Evolutionary conservation across 1,140 invertebrate species (phyloP).

Genomic region (Holcopasites calliopsidis): DNA sequence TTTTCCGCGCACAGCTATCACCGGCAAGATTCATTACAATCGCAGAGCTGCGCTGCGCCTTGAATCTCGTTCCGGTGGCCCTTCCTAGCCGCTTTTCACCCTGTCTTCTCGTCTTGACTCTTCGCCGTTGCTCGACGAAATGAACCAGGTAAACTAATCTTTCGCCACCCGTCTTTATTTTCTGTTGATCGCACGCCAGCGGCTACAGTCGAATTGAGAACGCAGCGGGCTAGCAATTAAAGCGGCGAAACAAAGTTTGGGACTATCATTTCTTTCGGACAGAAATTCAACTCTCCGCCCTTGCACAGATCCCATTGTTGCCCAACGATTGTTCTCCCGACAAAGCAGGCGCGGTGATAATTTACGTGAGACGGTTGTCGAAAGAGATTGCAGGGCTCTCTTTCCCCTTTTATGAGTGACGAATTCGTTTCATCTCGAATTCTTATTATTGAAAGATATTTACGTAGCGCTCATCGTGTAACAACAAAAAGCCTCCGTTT

Average conservation of each 20-base stretch:
- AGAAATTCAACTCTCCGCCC: background rate
- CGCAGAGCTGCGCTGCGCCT: slow-evolving; percentile 50
- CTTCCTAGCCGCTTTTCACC: background rate
- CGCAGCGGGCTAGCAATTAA: background rate
- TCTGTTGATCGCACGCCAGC: background rate
- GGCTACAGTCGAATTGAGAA: background rate
- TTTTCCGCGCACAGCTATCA: background rate
- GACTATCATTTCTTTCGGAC: slow-evolving; percentile 18
- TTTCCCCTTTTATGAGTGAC: too few relatives aligned
- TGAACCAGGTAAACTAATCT: slow-evolving; percentile 30
- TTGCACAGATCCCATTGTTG: background rate
- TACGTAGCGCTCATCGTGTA: too few relatives aligned
- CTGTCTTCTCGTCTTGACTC: background rate
- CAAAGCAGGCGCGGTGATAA: background rate
- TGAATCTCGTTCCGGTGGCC: slow-evolving; percentile 19
- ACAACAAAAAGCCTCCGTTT: too few relatives aligned
- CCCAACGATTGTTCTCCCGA: background rate
- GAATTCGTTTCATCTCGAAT: too few relatives aligned
- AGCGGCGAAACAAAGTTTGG: background rate
- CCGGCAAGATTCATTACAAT: slow-evolving; percentile 54
- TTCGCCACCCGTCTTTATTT: slow-evolving; percentile 25
- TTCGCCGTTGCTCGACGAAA: background rate
- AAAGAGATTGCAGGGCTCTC: too few relatives aligned
- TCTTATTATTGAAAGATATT: too few relatives aligned
- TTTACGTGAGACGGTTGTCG: too few relatives aligned